Percentiles rank a stretch among this genome's conserved stretches.
Evolutionary conservation across 2,888 invertebrate genomes (phyloP).

Genomic region (Chrysolina oricalcia): DNA sequence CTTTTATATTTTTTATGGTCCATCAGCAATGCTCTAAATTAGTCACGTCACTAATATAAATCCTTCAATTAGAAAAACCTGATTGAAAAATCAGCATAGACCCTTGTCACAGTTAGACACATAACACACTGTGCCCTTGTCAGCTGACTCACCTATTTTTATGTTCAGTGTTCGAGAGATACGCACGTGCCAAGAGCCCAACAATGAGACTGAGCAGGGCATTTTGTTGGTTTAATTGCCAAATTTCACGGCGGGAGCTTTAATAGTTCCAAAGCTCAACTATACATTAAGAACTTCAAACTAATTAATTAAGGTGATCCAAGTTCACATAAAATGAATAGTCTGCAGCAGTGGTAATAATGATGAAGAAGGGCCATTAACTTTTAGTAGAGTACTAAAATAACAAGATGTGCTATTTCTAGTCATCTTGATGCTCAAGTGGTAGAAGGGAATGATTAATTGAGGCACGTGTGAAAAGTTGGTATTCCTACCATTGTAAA

Average conservation of each 20-base stretch:
- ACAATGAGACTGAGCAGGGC: too few species aligned
- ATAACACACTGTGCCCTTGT: too few species aligned
- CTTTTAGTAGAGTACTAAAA: constrained; percentile 45
- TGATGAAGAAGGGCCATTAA: constrained; percentile 33
- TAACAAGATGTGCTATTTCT: constrained; percentile 42
- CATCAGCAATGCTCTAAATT: too few species aligned
- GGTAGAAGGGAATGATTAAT: constrained; percentile 29
- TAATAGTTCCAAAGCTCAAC: constrained; percentile 8
- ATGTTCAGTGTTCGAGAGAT: too few species aligned
- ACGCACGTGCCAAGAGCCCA: too few species aligned
- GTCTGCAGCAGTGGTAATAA: constrained; percentile 34
- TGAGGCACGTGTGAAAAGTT: constrained; percentile 22
- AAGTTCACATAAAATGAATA: constrained; percentile 19
- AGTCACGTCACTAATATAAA: too few species aligned
- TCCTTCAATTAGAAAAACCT: too few species aligned
- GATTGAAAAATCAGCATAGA: too few species aligned
- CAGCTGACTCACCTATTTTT: too few species aligned
- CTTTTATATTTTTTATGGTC: too few species aligned
- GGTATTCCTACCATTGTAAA: too few species aligned
- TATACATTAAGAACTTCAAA: constrained; percentile 16
- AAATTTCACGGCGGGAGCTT: constrained; percentile 16
- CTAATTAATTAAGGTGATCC: constrained; percentile 39
- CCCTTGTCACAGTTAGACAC: too few species aligned
- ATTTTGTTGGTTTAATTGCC: neutral
- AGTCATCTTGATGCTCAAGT: constrained; percentile 43